Evolutionary conservation across 2,888 invertebrate genomes (phyloP).

Genomic region (Phengaris arion): DNA sequence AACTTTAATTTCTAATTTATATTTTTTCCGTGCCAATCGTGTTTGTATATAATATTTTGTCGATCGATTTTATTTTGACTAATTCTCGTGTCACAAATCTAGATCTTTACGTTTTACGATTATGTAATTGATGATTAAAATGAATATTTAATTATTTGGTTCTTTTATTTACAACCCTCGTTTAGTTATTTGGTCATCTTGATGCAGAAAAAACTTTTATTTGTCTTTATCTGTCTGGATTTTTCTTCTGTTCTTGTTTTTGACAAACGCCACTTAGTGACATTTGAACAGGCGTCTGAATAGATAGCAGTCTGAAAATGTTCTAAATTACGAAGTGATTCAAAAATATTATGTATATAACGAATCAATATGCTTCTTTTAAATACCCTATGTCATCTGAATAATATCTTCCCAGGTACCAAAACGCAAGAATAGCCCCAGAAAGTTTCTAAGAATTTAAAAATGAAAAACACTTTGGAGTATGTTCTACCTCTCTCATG

Average conservation of each 20-base stretch:
- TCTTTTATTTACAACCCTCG: slow-evolving; percentile 39
- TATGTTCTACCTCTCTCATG: neutral
- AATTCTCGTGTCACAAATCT: slow-evolving; percentile 36
- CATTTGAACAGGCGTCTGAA: neutral
- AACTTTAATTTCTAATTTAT: slow-evolving; percentile 50
- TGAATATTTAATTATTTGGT: slow-evolving; percentile 54
- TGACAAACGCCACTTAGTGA: neutral
- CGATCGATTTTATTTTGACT: slow-evolving; percentile 29
- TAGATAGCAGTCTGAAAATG: neutral
- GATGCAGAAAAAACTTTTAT: neutral
- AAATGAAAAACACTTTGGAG: neutral
- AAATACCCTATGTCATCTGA: neutral
- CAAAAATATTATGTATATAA: neutral
- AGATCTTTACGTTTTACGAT: slow-evolving; percentile 34
- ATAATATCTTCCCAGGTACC: neutral
- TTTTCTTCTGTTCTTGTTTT: neutral
- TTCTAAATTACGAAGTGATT: neutral
- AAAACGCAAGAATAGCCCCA: neutral
- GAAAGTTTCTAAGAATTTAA: neutral
- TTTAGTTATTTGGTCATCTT: neutral
- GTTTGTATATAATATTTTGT: slow-evolving; percentile 47
- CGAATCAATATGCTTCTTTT: neutral
- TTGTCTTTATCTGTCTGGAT: neutral
- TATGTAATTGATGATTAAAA: slow-evolving; percentile 65
- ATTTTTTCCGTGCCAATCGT: slow-evolving; percentile 69